A percentile compares a stretch with the other conserved stretches of the same genome.
Conservation (phyloP, 2,113 vertebrate species). For the Pterocles burchelli region DNA sequence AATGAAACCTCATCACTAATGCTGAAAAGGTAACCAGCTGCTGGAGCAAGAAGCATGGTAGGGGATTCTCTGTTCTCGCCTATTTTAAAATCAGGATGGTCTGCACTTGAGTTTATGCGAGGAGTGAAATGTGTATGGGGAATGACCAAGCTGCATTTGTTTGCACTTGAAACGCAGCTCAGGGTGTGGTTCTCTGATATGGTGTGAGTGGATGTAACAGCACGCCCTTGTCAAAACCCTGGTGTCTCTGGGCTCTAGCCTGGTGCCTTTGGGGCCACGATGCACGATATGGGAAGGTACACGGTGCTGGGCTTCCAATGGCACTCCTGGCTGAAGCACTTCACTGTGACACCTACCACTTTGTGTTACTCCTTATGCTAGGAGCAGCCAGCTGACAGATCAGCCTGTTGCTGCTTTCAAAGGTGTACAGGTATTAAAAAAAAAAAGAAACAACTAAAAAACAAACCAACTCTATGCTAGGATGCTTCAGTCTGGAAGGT, state of each 20-base stretch:
- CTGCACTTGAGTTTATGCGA: neutral
- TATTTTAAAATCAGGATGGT: neutral
- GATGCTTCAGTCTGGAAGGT: neutral
- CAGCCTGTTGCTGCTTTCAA: neutral
- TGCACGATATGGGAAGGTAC: neutral
- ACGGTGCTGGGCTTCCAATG: neutral
- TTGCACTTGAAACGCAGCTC: neutral
- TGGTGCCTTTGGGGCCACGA: neutral
- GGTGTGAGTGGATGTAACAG: neutral
- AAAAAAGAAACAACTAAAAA: neutral
- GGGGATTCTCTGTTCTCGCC: neutral
- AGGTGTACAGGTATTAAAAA: neutral
- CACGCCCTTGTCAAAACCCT: neutral
- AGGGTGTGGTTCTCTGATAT: neutral
- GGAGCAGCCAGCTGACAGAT: neutral
- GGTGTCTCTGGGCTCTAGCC: neutral
- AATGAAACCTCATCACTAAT: neutral
- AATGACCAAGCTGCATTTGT: neutral
- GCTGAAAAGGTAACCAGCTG: neutral
- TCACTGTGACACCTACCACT: neutral
- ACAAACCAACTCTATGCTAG: neutral
- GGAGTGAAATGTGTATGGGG: fast-evolving
- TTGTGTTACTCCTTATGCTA: neutral
- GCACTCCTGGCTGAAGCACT: neutral
- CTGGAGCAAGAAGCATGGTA: neutral